Evolutionary conservation across 2,113 vertebrate species (phyloP).

Genomic region (Sinosuthora webbiana): DNA sequence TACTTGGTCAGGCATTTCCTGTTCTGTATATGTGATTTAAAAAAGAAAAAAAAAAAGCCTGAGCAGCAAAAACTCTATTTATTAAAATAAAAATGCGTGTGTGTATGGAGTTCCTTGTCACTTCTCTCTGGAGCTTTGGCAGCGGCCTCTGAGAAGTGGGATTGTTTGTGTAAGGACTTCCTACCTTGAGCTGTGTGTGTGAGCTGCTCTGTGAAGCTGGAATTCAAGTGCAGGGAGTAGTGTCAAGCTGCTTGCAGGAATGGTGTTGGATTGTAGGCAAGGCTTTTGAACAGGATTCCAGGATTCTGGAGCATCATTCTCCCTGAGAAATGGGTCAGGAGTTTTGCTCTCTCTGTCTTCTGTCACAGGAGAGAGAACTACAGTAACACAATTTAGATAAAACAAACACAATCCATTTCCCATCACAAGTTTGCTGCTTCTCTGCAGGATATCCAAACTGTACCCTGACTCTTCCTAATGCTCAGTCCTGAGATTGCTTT

Average conservation of each 20-base stretch:
- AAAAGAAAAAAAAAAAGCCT: conserved; percentile 20
- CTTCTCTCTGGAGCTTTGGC: not conserved
- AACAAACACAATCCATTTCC: not conserved
- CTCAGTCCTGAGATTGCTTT: not conserved
- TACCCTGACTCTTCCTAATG: not conserved
- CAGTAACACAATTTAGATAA: not conserved
- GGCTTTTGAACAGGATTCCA: not conserved
- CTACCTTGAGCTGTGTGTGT: not conserved
- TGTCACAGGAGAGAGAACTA: not conserved
- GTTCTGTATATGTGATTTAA: conserved; percentile 70
- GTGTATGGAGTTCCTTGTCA: not conserved
- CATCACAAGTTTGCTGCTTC: not conserved
- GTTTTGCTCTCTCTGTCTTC: not conserved
- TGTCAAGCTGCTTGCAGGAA: not conserved
- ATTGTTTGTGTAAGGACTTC: not conserved
- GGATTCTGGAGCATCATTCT: not conserved
- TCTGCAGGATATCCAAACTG: not conserved
- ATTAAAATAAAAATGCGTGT: conserved; percentile 69
- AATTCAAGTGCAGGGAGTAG: not conserved
- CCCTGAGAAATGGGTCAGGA: not conserved
- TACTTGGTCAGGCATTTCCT: conserved; percentile 30
- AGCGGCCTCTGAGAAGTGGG: not conserved
- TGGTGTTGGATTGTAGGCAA: not conserved
- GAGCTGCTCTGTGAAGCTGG: not conserved
- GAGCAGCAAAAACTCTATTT: conserved; percentile 62